These are phyloP conservation scores for Intellagama lesueurii DNA, from an alignment of 2,797 vertebrate genomes.

Conservation along the genomic window DNA sequence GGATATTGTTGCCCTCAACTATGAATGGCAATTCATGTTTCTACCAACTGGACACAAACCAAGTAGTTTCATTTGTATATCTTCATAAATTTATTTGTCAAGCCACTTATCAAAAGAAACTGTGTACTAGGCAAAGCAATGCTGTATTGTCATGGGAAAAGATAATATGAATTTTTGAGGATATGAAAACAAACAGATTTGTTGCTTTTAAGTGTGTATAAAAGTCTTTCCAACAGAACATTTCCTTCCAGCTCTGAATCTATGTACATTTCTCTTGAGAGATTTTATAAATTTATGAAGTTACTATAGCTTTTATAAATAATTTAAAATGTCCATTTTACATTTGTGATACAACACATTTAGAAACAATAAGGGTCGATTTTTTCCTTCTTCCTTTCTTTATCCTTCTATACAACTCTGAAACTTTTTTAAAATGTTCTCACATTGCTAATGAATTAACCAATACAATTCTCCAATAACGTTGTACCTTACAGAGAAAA, in stretches of 20 bases:
- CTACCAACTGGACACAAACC: background rate
- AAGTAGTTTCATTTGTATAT: background rate
- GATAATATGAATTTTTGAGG: background rate
- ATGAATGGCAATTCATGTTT: background rate
- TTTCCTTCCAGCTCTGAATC: background rate
- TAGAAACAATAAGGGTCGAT: background rate
- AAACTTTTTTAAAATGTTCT: background rate
- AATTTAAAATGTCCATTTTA: background rate
- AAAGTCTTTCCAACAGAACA: background rate
- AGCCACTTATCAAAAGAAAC: background rate
- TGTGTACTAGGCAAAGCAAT: background rate
- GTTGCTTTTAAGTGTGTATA: background rate
- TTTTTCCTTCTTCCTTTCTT: background rate
- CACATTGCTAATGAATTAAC: background rate
- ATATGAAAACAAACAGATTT: background rate
- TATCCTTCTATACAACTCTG: background rate
- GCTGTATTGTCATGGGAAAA: background rate
- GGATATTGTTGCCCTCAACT: no score
- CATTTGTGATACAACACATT: background rate
- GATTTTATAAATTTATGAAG: background rate
- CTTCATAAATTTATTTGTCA: background rate
- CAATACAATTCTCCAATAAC: background rate
- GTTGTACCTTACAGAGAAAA: background rate
- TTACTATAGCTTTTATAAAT: slow-evolving; percentile 15
- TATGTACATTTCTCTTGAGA: background rate